phyloP scores from a whole-genome alignment of 2,888 invertebrate species.

The Micoletzkya japonica region DNA sequence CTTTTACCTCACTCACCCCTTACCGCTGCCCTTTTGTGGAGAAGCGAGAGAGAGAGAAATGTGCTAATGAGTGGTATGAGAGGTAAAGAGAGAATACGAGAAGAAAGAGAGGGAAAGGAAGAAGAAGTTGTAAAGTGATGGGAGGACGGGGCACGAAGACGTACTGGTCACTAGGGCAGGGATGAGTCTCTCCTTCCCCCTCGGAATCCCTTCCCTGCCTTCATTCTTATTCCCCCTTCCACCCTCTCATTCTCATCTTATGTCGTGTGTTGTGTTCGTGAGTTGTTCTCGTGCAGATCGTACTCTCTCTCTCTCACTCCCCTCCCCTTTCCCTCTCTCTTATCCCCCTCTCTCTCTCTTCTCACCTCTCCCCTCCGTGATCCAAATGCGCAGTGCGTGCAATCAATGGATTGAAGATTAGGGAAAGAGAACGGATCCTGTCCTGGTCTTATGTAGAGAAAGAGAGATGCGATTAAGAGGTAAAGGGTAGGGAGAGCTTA shows the following conservation, averaged over 20 bases:
- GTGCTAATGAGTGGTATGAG: not conserved
- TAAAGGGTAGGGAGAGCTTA: no score
- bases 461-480: no score
- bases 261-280: no score
- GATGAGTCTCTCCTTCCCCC: not conserved
- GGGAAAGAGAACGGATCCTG: no score
- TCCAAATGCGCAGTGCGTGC: no score
- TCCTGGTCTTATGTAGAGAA: no score
- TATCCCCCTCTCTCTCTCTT: not conserved
- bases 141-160: no score
- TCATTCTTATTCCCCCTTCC: slow-evolving; percentile 1
- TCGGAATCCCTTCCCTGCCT: not conserved
- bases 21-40: not conserved
- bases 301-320: not conserved
- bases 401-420: no score
- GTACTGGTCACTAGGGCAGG: no score
- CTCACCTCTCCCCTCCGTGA: not conserved
- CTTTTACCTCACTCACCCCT: not conserved
- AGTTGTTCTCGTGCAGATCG: no score
- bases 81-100: not conserved
- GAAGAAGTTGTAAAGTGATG: no score
- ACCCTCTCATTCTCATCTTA: not conserved
- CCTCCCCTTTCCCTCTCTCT: slow-evolving; percentile 15
- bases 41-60: not conserved
- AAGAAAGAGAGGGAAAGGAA: not conserved